phyloP scores from a whole-genome alignment of 2,113 vertebrate species.

The Notarius quadriscutis region DNA sequence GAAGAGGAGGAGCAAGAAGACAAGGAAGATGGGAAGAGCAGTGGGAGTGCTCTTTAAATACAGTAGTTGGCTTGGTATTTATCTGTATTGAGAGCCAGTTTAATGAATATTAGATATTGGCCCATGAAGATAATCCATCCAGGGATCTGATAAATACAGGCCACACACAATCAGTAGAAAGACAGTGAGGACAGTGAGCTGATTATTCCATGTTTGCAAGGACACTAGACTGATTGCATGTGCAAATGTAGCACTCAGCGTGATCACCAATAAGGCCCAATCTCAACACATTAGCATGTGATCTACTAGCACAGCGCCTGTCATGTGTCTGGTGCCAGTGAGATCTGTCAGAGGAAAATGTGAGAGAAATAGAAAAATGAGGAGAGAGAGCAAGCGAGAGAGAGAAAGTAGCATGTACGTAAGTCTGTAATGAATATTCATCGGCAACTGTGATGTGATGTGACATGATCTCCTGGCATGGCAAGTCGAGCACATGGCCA shows the following conservation, averaged over 20 bases:
- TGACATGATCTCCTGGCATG: constrained; percentile 73
- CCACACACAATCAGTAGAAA: background rate
- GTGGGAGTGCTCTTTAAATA: constrained; percentile 2
- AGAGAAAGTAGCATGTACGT: constrained; percentile 44
- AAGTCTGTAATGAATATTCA: constrained; percentile 75
- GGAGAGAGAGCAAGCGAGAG: constrained; percentile 19
- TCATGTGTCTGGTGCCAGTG: constrained; percentile 40
- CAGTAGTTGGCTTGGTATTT: background rate
- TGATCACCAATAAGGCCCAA: constrained; percentile 25
- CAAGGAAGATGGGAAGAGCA: constrained; percentile 4
- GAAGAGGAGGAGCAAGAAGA: constrained; percentile 14
- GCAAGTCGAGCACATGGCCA: constrained; percentile 69
- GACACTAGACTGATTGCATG: constrained; percentile 13
- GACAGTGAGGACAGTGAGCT: constrained; percentile 1
- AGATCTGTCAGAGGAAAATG: constrained; percentile 48
- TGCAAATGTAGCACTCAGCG: constrained; percentile 20
- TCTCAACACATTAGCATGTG: constrained; percentile 30
- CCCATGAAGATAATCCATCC: background rate
- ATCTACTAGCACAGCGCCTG: constrained; percentile 12
- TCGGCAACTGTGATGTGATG: constrained; percentile 74
- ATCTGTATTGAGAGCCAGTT: background rate
- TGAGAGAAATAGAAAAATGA: constrained; percentile 34
- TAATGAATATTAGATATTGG: background rate
- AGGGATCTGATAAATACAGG: background rate
- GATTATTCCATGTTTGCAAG: constrained; percentile 14